Evolutionary conservation across 2,888 invertebrate species (phyloP).

Genomic region (Salticus scenicus): DNA sequence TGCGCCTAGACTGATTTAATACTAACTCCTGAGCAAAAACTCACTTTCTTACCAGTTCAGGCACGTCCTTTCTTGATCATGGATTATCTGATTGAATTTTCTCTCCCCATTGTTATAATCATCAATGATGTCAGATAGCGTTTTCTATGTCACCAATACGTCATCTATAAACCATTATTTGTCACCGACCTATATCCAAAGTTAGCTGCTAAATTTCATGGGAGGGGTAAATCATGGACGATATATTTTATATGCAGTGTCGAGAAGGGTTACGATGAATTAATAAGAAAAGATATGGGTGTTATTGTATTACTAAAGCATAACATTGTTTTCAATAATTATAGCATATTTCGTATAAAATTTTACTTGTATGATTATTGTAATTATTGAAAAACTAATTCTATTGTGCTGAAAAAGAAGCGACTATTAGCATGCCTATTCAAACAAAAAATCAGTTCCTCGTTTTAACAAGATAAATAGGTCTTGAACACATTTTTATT

Average conservation of each 20-base stretch:
- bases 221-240: background rate
- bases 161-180: background rate
- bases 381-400: background rate
- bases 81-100: background rate
- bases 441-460: no score
- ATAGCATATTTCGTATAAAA: background rate
- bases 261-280: background rate
- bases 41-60: background rate
- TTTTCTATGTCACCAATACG: background rate
- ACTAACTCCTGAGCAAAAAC: background rate
- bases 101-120: background rate
- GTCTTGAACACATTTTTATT: no score
- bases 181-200: conserved; percentile 5
- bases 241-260: background rate
- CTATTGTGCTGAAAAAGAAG: background rate
- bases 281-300: background rate
- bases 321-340: background rate
- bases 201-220: background rate
- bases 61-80: background rate
- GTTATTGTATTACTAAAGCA: background rate
- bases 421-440: no score
- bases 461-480: no score
- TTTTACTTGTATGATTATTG: background rate
- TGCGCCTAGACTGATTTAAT: background rate
- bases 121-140: background rate